These are phyloP conservation scores for Tyria jacobaeae DNA, from an alignment of 2,888 invertebrate species.

Conservation along the genomic window DNA sequence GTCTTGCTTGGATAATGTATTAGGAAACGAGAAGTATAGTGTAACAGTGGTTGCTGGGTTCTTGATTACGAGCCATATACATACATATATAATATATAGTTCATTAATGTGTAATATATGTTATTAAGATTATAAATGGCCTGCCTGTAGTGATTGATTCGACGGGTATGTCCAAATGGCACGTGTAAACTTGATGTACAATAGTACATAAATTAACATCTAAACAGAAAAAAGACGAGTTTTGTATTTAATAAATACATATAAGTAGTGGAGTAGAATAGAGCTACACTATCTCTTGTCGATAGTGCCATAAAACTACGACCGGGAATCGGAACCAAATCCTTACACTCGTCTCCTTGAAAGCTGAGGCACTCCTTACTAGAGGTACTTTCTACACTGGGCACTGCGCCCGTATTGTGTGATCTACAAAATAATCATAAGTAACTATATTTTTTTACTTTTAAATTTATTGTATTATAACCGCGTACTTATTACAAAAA, in stretches of 20 bases:
- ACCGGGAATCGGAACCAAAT: too few species aligned
- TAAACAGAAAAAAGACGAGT: neutral
- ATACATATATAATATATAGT: neutral
- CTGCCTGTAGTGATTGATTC: neutral
- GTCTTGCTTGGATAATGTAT: slow-evolving; percentile 2
- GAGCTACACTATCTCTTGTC: too few species aligned
- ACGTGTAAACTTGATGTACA: neutral
- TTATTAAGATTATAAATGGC: neutral
- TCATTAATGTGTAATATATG: neutral
- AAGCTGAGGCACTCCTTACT: too few species aligned
- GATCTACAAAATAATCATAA: too few species aligned
- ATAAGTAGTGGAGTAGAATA: too few species aligned
- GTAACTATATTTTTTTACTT: too few species aligned
- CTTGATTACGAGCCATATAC: neutral
- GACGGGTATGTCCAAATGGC: neutral
- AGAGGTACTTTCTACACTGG: too few species aligned
- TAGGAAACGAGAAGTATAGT: neutral
- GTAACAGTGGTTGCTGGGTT: neutral
- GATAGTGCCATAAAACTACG: too few species aligned
- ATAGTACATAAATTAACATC: neutral
- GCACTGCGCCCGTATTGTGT: too few species aligned
- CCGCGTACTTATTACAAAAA: too few species aligned
- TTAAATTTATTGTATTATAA: too few species aligned
- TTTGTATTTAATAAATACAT: neutral
- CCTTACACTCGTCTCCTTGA: too few species aligned